Evolutionary conservation across 92 coral and sea anemone species (phyloP), one percentile per base, ranked within the genome.

Genomic region (Parazoanthus swiftii): DNA sequence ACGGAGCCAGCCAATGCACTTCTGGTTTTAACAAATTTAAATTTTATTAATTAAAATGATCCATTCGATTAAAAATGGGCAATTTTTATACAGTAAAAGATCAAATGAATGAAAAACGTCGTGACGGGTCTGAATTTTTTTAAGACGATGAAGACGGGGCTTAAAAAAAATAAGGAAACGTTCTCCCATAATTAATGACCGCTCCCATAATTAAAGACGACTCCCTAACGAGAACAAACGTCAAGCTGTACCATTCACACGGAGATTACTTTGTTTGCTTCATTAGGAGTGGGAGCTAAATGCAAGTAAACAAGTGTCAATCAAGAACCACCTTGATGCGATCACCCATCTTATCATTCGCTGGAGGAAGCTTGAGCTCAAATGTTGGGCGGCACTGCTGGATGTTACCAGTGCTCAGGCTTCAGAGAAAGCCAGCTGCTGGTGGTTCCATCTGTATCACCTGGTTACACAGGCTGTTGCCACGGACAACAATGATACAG

Each of bases 301-400:
- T 68, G 99, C 99, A 3, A 96, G 98, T 75, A 94, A 92, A 46
- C 98, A 95, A 46, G 99, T 97, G 83, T 93, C 95, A 77, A 93
- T 97, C 79, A 93, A 90, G 54, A 88, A 77, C n/a, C 92, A 95
- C 74, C 91, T 97, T 38, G 96, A 97, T 83, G 89, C 85, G 23
- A 85, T 95, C 63, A 91, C 93, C 25, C 93, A 93, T 14, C 90
- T 94, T 86, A 94, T 97, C 76, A 92, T 95, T 67, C 92, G 88
- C 38, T 97, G 99, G 99, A 91, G 99, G 73, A 93, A 94, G 81
- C 91, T 97, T 71, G 99, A 97, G 68, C 94, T 97, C 20, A 95
- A 93, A 83, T 95, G 97, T 72, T 97, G 99, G 99, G 92, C 97
- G 3, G 94, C 99, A 2, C 74, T 97, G 26, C 95, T 97, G n/a